Evolutionary conservation across 2,888 invertebrate species (phyloP).

Genomic region (Dendrolimus pini): DNA sequence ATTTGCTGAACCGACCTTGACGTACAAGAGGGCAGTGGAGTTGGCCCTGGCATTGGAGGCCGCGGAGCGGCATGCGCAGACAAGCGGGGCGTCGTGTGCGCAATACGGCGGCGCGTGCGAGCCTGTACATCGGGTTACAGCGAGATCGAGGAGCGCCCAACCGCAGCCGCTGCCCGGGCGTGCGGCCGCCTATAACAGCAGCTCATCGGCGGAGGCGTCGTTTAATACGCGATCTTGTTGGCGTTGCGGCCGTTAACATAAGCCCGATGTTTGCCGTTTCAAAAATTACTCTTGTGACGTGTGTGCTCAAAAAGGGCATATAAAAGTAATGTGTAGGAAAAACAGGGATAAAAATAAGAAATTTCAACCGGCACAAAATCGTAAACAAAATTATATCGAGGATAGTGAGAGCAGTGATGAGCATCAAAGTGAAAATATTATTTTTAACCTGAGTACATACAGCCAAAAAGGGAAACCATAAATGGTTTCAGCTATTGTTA

Average conservation of each 20-base stretch:
- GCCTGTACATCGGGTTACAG: conserved; percentile 2
- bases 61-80: conserved; percentile 11
- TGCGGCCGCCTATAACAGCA: no score
- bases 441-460: neutral
- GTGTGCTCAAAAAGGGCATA: conserved; percentile 8
- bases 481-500: neutral
- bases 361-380: neutral
- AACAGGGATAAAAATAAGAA: neutral
- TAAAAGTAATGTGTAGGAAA: conserved; percentile 9
- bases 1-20: conserved; percentile 17
- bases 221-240: conserved; percentile 4
- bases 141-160: neutral
- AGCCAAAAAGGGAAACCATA: neutral
- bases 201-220: no score
- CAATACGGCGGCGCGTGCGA: conserved; percentile 4
- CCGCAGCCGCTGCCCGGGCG: no score
- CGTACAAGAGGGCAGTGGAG: conserved; percentile 20
- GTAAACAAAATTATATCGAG: neutral
- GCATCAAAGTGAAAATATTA: neutral
- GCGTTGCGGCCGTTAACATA: conserved; percentile 10
- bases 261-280: conserved; percentile 8
- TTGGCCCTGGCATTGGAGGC: conserved; percentile 14
- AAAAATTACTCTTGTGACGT: conserved; percentile 9
- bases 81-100: conserved; percentile 2
- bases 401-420: conserved; percentile 2